Evolutionary conservation across 2,888 invertebrate species (phyloP).

Genomic region (Schizotus pectinicornis): DNA sequence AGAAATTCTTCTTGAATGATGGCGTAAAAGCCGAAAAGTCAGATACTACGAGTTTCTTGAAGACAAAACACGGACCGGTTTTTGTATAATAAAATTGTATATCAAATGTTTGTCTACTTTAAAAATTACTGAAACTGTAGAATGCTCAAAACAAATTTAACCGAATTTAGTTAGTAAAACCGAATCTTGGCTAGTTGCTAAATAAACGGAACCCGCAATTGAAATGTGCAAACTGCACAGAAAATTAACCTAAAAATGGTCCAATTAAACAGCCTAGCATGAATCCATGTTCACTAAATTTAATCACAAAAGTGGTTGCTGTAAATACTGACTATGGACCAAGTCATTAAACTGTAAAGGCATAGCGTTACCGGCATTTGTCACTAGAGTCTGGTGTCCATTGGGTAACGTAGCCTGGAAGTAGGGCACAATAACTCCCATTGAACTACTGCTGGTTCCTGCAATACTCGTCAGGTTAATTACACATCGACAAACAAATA

Average conservation of each 20-base stretch:
- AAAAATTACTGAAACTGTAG: too few relatives aligned
- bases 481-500: background rate
- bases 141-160: too few relatives aligned
- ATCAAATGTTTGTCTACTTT: too few relatives aligned
- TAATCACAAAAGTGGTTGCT: slow-evolving; percentile 36
- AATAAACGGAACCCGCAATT: background rate
- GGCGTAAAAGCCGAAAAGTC: too few relatives aligned
- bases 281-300: slow-evolving; percentile 1
- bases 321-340: slow-evolving; percentile 40
- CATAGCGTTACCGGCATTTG: slow-evolving; percentile 30
- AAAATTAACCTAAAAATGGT: background rate
- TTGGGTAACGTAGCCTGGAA: slow-evolving; percentile 46
- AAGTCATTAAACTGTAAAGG: slow-evolving; percentile 45
- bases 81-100: too few relatives aligned
- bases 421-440: slow-evolving; percentile 46
- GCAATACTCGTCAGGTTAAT: slow-evolving; percentile 14
- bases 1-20: too few relatives aligned
- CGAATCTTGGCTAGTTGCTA: background rate
- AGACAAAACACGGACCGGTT: too few relatives aligned
- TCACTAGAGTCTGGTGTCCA: slow-evolving; percentile 36
- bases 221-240: background rate
- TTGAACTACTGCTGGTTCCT: slow-evolving; percentile 40
- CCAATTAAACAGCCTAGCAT: background rate
- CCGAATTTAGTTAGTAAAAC: too few relatives aligned
- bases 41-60: too few relatives aligned